Percentiles rank a stretch among this genome's conserved stretches.
Evolutionary conservation across 2,797 vertebrate species (phyloP).

Genomic region (Danio aesculapii): DNA sequence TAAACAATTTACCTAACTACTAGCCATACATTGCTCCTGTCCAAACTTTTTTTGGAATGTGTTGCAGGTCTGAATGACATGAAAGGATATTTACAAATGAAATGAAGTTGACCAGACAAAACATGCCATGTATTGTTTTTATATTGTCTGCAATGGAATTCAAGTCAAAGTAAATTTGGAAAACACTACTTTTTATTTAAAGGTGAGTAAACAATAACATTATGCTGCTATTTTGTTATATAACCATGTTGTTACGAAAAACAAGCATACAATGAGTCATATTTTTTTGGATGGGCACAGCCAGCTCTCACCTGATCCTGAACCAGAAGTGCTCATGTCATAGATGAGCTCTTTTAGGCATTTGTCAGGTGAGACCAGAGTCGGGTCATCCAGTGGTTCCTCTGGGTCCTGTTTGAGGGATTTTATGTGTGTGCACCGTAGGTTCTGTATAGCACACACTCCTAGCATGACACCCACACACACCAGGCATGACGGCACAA

Average conservation of each 20-base stretch:
- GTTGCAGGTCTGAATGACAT: too few relatives aligned
- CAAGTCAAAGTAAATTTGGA: too few relatives aligned
- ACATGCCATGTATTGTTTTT: too few relatives aligned
- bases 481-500: slow-evolving; percentile 84
- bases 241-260: background rate
- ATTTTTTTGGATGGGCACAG: background rate
- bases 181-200: too few relatives aligned
- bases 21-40: too few relatives aligned
- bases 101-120: too few relatives aligned
- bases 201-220: background rate
- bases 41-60: too few relatives aligned
- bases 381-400: slow-evolving; percentile 86
- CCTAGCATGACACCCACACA: slow-evolving; percentile 77
- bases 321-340: slow-evolving; percentile 95
- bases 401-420: slow-evolving; percentile 83
- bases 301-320: slow-evolving; percentile 88
- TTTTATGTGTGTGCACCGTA: slow-evolving; percentile 74
- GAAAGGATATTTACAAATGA: too few relatives aligned
- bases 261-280: background rate
- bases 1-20: too few relatives aligned
- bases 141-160: too few relatives aligned
- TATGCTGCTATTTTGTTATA: background rate
- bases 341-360: slow-evolving; percentile 92
- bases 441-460: slow-evolving; percentile 76
- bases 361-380: slow-evolving; percentile 83